These are phyloP conservation scores for Aphelinus certus DNA, from an alignment of 1,140 invertebrate genomes.

Conservation along the genomic window DNA sequence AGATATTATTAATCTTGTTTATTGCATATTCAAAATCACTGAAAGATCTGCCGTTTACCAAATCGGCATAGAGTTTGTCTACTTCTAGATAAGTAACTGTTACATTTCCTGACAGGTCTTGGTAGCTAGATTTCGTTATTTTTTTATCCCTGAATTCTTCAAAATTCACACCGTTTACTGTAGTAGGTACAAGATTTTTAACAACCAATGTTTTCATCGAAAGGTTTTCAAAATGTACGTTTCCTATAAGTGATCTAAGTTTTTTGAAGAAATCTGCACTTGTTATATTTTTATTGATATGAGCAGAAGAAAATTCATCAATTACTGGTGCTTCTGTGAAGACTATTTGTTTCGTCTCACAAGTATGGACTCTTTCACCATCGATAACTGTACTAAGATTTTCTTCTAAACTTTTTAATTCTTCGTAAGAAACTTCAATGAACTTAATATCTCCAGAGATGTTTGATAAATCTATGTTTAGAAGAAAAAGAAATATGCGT, in stretches of 20 bases:
- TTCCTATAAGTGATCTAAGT: conserved; percentile 38
- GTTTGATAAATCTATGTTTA: conserved; percentile 48
- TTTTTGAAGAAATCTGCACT: conserved; percentile 38
- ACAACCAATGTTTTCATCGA: conserved; percentile 41
- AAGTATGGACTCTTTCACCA: conserved; percentile 28
- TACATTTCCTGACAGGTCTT: conserved; percentile 46
- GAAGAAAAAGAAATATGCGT: too few species aligned
- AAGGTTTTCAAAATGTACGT: conserved; percentile 44
- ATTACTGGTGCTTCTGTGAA: conserved; percentile 45
- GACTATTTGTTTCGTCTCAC: conserved; percentile 42
- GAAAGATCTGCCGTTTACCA: conserved; percentile 45
- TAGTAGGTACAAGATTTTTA: conserved; percentile 38
- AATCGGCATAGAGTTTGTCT: conserved; percentile 36
- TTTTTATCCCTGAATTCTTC: conserved; percentile 39
- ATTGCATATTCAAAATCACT: conserved; percentile 37
- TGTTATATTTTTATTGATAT: conserved; percentile 43
- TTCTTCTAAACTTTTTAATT: conserved; percentile 38
- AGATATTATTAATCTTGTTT: not conserved
- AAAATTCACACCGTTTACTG: conserved; percentile 46
- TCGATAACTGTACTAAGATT: conserved; percentile 13
- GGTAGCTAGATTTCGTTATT: conserved; percentile 40
- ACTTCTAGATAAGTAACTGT: conserved; percentile 43
- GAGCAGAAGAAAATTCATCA: conserved; percentile 45
- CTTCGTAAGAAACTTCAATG: conserved; percentile 41
- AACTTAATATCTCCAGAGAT: conserved; percentile 49